Percentiles rank a stretch among this genome's conserved stretches.
Conservation (phyloP, 2,113 vertebrate genomes). For the Columbina picui region DNA sequence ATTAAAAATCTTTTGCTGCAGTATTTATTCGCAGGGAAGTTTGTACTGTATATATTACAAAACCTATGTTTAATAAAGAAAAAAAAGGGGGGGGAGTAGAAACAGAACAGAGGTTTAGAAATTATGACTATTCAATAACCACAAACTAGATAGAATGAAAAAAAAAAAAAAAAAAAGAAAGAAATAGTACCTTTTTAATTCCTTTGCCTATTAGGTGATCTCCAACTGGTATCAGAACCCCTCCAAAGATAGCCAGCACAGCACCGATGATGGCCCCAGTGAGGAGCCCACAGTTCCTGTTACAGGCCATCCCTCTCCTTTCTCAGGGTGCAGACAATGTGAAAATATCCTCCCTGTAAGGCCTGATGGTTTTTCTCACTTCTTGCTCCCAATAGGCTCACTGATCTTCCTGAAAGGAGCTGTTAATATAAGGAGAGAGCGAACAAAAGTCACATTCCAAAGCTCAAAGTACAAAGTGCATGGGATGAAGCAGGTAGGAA, state of each 20-base stretch:
- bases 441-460: constrained; percentile 46
- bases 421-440: constrained; percentile 54
- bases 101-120: background rate
- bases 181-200: constrained; percentile 89
- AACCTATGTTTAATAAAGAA: background rate
- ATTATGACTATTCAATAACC: background rate
- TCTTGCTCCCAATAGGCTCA: background rate
- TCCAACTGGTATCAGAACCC: constrained; percentile 88
- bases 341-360: background rate
- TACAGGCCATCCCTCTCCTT: constrained; percentile 76
- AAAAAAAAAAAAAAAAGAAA: background rate
- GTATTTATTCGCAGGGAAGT: background rate
- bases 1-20: background rate
- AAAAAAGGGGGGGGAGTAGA: background rate
- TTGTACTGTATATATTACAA: background rate
- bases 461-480: constrained; percentile 74
- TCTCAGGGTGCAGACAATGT: background rate
- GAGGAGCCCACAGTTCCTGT: constrained; percentile 76
- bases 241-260: constrained; percentile 83
- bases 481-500: background rate
- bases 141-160: background rate
- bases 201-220: constrained; percentile 78
- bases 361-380: background rate
- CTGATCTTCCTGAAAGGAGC: background rate
- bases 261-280: constrained; percentile 81